Base-by-base conservation (phyloP, 2,113 vertebrate genomes). In the Cyanistes caeruleus region DNA sequence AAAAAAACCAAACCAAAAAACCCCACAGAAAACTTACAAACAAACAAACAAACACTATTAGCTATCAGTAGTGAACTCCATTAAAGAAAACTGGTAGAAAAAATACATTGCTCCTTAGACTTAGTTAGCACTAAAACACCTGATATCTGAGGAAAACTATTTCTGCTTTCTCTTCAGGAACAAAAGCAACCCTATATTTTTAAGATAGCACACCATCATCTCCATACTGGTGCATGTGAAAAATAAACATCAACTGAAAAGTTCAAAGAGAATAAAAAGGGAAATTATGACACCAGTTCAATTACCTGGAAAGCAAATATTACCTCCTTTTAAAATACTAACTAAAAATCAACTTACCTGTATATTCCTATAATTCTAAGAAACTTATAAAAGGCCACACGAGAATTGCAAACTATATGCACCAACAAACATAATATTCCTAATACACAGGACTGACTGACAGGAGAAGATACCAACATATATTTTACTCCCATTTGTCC, bases 51-150 rank as follows among this genome's bases (percentile, higher is more conserved):
- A 70, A 2, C 67, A 78, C 19, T 75, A 70, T 68, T 67, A 69
- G 33, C 13, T 93, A 56, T 83, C 53, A 74, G 90, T 53, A 63
- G 14, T 25, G 96, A 90, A 72, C 60, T 80, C n/a, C 28, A 78
- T 78, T 89, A 93, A 69, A 84, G 33, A 85, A 91, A 93, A 75
- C 11, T 43, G n/a, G 31, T 76, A 75, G 13, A 2, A 44, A 37
- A 23, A 62, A 46, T 39, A 39, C 18, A 41, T 63, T 49, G 75
- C 24, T 76, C 19, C 28, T 91, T 79, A 85, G 48, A 56, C 10
- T 41, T 60, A 68, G 41, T 17, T 93, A 76, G 37, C 5, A 41
- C 11, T 53, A 58, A 80, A 90, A 52, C 31, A 48, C 19, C 6
- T 51, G 13, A 30, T 79, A 52, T 28, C 10, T 51, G 11, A 30